Percentiles rank a stretch among this genome's conserved stretches.
Evolutionary conservation across 2,797 vertebrate genomes (phyloP).

Genomic region (Diplodus puntazzo): DNA sequence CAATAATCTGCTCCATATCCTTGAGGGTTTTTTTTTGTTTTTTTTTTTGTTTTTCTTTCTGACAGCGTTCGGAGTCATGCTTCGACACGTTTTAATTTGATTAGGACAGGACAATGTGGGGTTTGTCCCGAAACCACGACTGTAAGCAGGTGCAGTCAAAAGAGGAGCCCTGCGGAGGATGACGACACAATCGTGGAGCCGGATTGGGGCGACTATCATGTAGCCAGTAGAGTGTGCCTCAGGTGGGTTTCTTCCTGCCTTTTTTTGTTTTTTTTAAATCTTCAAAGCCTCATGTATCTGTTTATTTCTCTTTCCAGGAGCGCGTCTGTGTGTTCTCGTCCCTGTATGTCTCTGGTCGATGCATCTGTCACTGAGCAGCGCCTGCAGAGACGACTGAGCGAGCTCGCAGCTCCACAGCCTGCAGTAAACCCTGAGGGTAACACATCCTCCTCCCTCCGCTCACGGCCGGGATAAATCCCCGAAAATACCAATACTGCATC

Average conservation of each 20-base stretch:
- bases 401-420: conserved; percentile 49
- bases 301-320: conserved; percentile 8
- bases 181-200: conserved; percentile 40
- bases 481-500: conserved; percentile 81
- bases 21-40: conserved; percentile 56
- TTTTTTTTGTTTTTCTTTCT: conserved; percentile 27
- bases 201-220: conserved; percentile 59
- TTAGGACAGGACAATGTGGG: conserved; percentile 60
- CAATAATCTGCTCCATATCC: conserved; percentile 72
- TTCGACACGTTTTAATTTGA: conserved; percentile 73
- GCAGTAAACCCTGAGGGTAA: conserved; percentile 57
- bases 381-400: conserved; percentile 35
- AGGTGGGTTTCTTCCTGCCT: background rate
- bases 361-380: conserved; percentile 38
- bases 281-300: conserved; percentile 30
- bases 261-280: conserved; percentile 6
- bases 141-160: conserved; percentile 48
- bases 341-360: conserved; percentile 23
- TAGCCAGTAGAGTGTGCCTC: conserved; percentile 15
- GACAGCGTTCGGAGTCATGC: conserved; percentile 56
- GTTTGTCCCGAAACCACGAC: conserved; percentile 54
- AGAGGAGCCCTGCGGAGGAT: conserved; percentile 46
- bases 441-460: conserved; percentile 56
- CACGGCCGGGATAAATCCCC: conserved; percentile 78
- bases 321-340: conserved; percentile 15